Evolutionary conservation across 2,888 invertebrate genomes (phyloP), one percentile per base, ranked within the genome.

Genomic region (Galerucella calmariensis): DNA sequence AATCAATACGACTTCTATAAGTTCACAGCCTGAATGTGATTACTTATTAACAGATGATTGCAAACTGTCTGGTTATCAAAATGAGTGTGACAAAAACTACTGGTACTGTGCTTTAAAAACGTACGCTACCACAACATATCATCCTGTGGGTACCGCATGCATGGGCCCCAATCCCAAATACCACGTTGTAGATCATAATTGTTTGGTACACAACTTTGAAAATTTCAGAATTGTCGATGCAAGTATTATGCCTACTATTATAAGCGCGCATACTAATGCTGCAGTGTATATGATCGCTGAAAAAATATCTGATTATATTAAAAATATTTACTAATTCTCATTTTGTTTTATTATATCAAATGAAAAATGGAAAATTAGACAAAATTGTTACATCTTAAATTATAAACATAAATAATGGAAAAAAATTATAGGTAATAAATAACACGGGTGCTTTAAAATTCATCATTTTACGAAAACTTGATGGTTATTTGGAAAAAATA

Each of bases 261-360:
- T 88, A 0, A 87, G 87, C 0, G 90, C 89, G 0, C 90, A 91
- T 81, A 86, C 88, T 0, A 89, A 89, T 69, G 90, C 90, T 0
- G 88, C 87, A 0, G 87, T 88, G 56, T 87, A 87, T 58, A 90
- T 90, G 90, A 88, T 90, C n/a, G 91, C 88, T 0, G 90, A 91
- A 80, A 90, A 90, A 68, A 74, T 73, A 56, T 58, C 77, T 16
- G 77, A 77, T 67, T 62, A n/a, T 1, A 75, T 75, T 35, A 72
- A 75, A 51, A 35, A 35, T 0, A 4, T 4, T 1, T 35, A 35
- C 35, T 35, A 35, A 35, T 35, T 35, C 0, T 35, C 35, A 35
- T 4, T 35, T 35, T 35, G 35, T 35, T 35, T 35, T 35, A 5
- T 35, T 35, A 5, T 5, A 35, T 35, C 5, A 35, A 35, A 35